Evolutionary conservation across 2,113 vertebrate genomes (phyloP), one percentile per base, ranked within the genome.

Genomic region (Paratilapia polleni): DNA sequence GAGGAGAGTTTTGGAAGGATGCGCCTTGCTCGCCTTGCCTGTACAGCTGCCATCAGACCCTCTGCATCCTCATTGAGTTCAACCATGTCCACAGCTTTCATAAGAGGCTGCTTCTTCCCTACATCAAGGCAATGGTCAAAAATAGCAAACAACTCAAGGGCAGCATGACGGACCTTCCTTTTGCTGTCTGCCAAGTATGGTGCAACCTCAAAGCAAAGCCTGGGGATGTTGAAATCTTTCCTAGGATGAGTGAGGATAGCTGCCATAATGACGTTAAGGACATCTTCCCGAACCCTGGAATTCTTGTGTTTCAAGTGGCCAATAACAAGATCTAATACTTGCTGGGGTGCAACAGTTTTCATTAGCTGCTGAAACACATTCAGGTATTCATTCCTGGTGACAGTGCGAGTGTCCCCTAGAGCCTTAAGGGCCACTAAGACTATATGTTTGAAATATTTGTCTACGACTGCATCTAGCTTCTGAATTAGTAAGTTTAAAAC

Each of bases 101-200:
- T 93, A 28, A 99, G 92, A 1, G 96, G 93, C n/a, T 88, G 87
- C 81, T 95, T 95, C 86, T 94, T 96, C 56, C 96, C 95, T 0
- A 95, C 92, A 26, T 97, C 97, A 76, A 96, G 91, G 62, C 96
- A 95, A 26, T 95, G 93, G 0, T 96, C 97, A 54, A 98, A 90
- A 20, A 95, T 93, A 2, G 96, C 97, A 81, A 97, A 97, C 3
- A 96, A 96, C 89, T 98, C 98, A 2, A 97, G 93, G 24, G 97
- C 96, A 0, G 97, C 97, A 0, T 97, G 97, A 14, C 97, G 96
- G 3, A 98, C 97, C 80, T 95, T 96, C 82, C 93, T 93, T 89
- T 97, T 98, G 89, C 91, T 84, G 87, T 99, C 97, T 6, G 94
- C 95, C 86, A 97, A 94, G 28, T 94, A 96, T 1, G 97, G 98